Percentiles rank a stretch among this genome's conserved stretches.
Conservation (phyloP, 2,797 vertebrate species). For the Atherinosoma microstoma region DNA sequence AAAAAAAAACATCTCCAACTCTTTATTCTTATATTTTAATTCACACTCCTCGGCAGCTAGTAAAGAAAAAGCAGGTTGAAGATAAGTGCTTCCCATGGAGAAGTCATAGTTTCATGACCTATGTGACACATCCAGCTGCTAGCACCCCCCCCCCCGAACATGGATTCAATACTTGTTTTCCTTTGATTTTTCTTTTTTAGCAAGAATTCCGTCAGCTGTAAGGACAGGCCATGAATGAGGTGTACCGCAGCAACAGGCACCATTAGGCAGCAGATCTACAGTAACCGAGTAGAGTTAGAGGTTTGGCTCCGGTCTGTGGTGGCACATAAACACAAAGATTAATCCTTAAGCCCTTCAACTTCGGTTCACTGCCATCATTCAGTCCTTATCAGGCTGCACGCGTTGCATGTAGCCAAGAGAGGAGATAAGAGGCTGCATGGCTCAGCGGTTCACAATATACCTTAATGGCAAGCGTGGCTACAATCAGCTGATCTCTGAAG, state of each 20-base stretch:
- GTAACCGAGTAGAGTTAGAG: slow-evolving; percentile 33
- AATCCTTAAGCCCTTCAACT: slow-evolving; percentile 66
- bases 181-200: slow-evolving; percentile 9
- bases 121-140: slow-evolving; percentile 6
- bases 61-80: slow-evolving; percentile 19
- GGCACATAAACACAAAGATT: slow-evolving; percentile 67
- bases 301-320: slow-evolving; percentile 37
- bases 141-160: no score
- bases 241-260: slow-evolving; percentile 30
- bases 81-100: slow-evolving; percentile 40
- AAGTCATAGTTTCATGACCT: slow-evolving; percentile 24
- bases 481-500: slow-evolving; percentile 58
- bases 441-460: slow-evolving; percentile 52
- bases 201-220: slow-evolving; percentile 17
- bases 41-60: neutral
- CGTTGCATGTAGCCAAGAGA: slow-evolving; percentile 33
- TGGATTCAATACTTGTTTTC: slow-evolving; percentile 19
- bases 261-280: slow-evolving; percentile 59
- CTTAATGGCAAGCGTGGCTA: slow-evolving; percentile 33
- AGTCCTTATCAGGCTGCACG: slow-evolving; percentile 47
- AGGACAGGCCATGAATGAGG: slow-evolving; percentile 26
- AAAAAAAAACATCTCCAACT: neutral
- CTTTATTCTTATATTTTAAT: neutral
- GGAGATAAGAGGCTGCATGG: slow-evolving; percentile 47
- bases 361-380: slow-evolving; percentile 61